Conservation (phyloP, 1,140 invertebrate genomes). For the Drosophila willistoni region DNA sequence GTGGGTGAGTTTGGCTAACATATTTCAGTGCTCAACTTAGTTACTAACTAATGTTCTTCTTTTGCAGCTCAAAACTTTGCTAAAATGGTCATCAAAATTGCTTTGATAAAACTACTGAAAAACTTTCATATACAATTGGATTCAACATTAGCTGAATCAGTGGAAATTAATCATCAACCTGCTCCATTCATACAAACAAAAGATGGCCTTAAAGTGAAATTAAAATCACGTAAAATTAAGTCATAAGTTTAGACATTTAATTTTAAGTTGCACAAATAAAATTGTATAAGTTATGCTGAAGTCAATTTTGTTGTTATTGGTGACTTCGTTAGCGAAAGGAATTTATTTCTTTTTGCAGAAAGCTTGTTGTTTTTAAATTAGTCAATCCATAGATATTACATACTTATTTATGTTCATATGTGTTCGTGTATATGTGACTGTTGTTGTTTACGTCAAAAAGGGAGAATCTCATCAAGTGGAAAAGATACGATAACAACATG, state of each 20-base stretch:
- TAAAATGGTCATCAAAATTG: conserved; percentile 71
- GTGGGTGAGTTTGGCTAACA: conserved; percentile 52
- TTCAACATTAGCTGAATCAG: not conserved
- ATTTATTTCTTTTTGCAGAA: conserved; percentile 15
- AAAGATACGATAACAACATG: conserved; percentile 57
- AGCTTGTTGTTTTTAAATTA: conserved; percentile 57
- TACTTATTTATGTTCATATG: not conserved
- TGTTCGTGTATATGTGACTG: conserved; percentile 31
- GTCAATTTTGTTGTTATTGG: not conserved
- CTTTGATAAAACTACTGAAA: conserved; percentile 62
- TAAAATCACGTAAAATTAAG: conserved; percentile 63
- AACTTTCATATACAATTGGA: conserved; percentile 63
- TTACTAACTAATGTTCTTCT: not conserved
- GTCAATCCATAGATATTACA: conserved; percentile 35
- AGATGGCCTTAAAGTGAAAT: conserved; percentile 60
- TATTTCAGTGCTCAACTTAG: not conserved
- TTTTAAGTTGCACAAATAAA: conserved; percentile 52
- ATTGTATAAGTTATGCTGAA: conserved; percentile 30
- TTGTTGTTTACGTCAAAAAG: conserved; percentile 47
- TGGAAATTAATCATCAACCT: conserved; percentile 63
- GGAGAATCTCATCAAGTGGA: conserved; percentile 52
- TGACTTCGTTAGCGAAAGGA: conserved; percentile 57
- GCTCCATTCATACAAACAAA: conserved; percentile 61
- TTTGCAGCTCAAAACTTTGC: conserved; percentile 71
- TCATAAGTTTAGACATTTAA: conserved; percentile 40